Base-by-base conservation (phyloP, 2,888 invertebrate species). In the Pristionchus maxplancki region DNA sequence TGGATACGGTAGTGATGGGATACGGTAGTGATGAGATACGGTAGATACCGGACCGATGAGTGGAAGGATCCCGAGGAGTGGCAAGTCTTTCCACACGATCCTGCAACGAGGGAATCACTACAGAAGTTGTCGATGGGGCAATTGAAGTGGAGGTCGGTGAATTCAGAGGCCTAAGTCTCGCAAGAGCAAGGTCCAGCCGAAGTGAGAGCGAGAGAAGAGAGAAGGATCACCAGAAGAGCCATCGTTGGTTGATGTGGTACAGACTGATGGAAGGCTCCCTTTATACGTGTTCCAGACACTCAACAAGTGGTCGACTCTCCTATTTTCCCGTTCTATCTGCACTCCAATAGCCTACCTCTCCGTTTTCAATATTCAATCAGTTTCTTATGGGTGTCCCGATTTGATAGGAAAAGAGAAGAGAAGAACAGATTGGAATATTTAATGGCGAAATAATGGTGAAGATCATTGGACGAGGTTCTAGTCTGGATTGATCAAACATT, bases 41-140 rank as follows among this genome's bases (percentile, higher is more conserved):
- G 58, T 58, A 37, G 71, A 5, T 71, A 71, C 48, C 15, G 28
- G n/a, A 78, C 78, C 78, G 44, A 44, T n/a, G 78, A 78, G 78
- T 78, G 78, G 78, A 78, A 78, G 24, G 78, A 78, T 78, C 78
- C 78, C 44, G 78, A 78, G 40, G 78, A 6, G 44, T 40, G 78
- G n/a, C 78, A 78, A 4, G 20, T 40, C 28, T 78, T 78, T 78
- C 78, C 78, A 78, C 78, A 78, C 4, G 44, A 8, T 28, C 44
- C 40, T 28, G 48, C 1, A n/a, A 78, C 48, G 44, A 78, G 78
- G 4, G 78, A 78, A 24, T 34, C 78, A 78, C 44, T 44, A 15
- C 78, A 78, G 78, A 78, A 78, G 28, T 40, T 78, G 78, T 78
- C 44, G n/a, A 78, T 24, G 28, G 78, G 78, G 13, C 78, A 78